Conservation (phyloP, 2,113 vertebrate species). For the Scopus umbretta region DNA sequence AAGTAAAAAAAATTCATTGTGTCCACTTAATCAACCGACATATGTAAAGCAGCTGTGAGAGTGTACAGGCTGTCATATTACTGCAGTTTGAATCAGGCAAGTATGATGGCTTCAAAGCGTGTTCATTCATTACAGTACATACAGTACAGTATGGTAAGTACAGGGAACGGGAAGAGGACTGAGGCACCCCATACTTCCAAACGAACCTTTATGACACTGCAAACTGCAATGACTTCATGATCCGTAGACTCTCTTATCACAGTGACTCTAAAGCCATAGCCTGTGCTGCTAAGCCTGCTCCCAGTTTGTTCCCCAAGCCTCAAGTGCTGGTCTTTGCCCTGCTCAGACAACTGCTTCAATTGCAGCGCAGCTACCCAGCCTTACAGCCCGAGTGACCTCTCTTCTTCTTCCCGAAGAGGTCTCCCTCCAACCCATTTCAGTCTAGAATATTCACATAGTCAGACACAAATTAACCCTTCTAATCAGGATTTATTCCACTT, state of each 20-base stretch:
- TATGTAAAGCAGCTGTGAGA: neutral
- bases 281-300: neutral
- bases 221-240: neutral
- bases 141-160: neutral
- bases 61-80: neutral
- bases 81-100: neutral
- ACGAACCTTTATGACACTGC: neutral
- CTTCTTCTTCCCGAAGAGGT: neutral
- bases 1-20: too few relatives aligned
- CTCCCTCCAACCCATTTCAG: neutral
- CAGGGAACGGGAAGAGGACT: neutral
- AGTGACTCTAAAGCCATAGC: neutral
- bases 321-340: neutral
- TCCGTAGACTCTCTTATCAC: neutral
- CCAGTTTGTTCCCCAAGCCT: neutral
- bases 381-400: rapidly evolving
- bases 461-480: neutral
- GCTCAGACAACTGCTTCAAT: neutral
- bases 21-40: too few relatives aligned
- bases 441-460: neutral
- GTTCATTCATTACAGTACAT: neutral
- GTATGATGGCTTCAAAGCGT: neutral
- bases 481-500: neutral
- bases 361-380: neutral
- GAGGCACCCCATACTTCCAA: neutral